Evolutionary conservation across 64 coral and sea anemone genomes (phyloP), one percentile per base, ranked within the genome.

Genomic region (Astreopora myriophthalma): DNA sequence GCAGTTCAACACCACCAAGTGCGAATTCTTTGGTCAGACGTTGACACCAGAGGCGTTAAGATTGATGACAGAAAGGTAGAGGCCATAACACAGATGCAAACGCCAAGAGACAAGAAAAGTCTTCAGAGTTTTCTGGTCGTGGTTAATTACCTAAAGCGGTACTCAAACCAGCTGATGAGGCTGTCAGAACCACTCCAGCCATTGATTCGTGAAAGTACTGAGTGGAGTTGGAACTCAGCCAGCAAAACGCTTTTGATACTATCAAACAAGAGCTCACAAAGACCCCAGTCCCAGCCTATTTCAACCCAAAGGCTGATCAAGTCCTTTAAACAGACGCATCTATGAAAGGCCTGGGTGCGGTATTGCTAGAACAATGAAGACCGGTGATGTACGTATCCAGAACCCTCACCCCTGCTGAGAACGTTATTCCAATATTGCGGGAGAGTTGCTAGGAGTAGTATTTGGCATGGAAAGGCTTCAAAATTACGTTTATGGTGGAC

Each of bases 381-480:
- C 88, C 72, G 38, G 71, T 63, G 46, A 40, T 75, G 20, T 67
- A 80, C 25, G 52, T 58, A 20, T 90, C 73, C 34, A 36, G 77
- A 48, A 91, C 63, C 34, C 89, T 83, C 31, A 90, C 88, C 29
- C 65, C 22, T 5, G 51, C 69, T 25, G 79, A 86, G 51, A 86
- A 86, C 64, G 68, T 69, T 94, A 93, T 80, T 73, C 60, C 51
- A 79, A 93, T 73, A 87, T 87, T 77, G 85, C 88, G 12, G 88
- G 63, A 32, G 42, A 85, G 79, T 27, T 94, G 24, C 31, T 94
- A 63, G 92, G 40, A 66, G 80, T 94, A 71, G 71, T 42, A 32
- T 94, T 86, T 65, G 75, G 36, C 19, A 34, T 74, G 39, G 74
- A 94, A 85, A 94, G 77, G 48, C 79, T 94, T n/a, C 85, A 88